Percentiles rank a stretch among this genome's conserved stretches.
These are phyloP conservation scores for Parnassius mnemosyne DNA, from an alignment of 2,888 invertebrate genomes.

Conservation along the genomic window DNA sequence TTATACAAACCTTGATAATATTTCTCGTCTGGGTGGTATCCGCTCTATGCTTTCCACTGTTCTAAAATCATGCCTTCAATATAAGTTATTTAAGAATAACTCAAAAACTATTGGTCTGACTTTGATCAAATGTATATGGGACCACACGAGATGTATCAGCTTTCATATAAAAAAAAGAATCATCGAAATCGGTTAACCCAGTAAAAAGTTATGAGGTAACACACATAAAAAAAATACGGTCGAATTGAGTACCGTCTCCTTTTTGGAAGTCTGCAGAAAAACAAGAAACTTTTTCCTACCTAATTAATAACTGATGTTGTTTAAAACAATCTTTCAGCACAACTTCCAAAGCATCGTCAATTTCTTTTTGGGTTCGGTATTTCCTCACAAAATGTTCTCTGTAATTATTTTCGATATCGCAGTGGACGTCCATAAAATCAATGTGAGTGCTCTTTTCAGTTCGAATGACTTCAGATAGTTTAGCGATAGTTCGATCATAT, in stretches of 20 bases:
- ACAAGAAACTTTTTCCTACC: conserved; percentile 40
- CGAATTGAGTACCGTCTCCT: too few species aligned
- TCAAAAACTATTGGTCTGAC: too few species aligned
- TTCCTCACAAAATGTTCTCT: conserved; percentile 48
- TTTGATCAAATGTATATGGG: too few species aligned
- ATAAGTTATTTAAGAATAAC: too few species aligned
- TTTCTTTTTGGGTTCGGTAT: conserved; percentile 49
- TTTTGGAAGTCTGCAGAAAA: too few species aligned
- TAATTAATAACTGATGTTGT: conserved; percentile 68
- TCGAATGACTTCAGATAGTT: conserved; percentile 40
- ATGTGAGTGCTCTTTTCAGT: conserved; percentile 23
- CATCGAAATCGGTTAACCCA: too few species aligned
- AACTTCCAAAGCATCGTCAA: conserved; percentile 54
- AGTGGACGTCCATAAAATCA: conserved; percentile 26
- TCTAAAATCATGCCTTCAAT: conserved; percentile 74
- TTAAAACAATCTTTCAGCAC: conserved; percentile 56
- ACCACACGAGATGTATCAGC: too few species aligned
- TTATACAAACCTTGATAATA: conserved; percentile 52
- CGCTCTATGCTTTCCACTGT: conserved; percentile 66
- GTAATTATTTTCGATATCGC: conserved; percentile 34
- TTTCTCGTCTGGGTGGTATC: conserved; percentile 52
- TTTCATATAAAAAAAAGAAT: too few species aligned
- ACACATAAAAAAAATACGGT: too few species aligned
- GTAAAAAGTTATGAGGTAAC: too few species aligned
- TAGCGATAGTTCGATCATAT: conserved; percentile 57